Percentiles rank a stretch among this genome's conserved stretches.
Evolutionary conservation across 1,140 invertebrate genomes (phyloP).

Genomic region (Anoplolepis gracilipes): DNA sequence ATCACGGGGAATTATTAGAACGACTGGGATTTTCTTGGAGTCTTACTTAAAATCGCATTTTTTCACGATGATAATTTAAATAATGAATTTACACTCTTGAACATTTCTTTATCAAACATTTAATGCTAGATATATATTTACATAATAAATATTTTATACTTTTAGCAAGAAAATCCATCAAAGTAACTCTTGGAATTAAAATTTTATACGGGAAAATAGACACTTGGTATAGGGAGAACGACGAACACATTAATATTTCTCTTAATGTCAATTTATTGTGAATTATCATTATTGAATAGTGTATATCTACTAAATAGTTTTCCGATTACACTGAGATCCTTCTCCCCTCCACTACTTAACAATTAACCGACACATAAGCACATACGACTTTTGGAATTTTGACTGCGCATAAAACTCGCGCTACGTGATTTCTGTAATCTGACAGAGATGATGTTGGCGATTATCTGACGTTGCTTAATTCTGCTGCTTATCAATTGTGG

Average conservation of each 20-base stretch:
- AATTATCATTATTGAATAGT: neutral
- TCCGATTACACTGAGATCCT: neutral
- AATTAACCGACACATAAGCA: neutral
- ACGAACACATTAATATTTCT: slow-evolving; percentile 3
- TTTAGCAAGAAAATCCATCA: neutral
- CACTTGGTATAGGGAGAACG: neutral
- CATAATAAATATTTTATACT: no score
- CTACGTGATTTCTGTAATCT: neutral
- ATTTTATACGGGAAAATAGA: neutral
- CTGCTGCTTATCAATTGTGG: slow-evolving; percentile 50
- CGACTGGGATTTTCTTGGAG: neutral
- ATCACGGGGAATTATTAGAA: slow-evolving; percentile 3
- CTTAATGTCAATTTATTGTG: neutral
- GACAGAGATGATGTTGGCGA: neutral
- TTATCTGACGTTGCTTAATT: slow-evolving; percentile 57
- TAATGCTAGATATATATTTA: neutral
- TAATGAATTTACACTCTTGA: slow-evolving; percentile 13
- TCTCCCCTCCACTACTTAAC: neutral
- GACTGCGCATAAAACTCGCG: neutral
- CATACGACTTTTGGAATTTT: slow-evolving; percentile 6
- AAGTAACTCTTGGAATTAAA: neutral
- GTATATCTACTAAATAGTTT: neutral
- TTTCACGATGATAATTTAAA: slow-evolving; percentile 4
- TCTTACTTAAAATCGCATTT: neutral
- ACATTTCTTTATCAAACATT: neutral